phyloP scores from a whole-genome alignment of 1,140 invertebrate genomes.

The Trachymyrmex septentrionalis region DNA sequence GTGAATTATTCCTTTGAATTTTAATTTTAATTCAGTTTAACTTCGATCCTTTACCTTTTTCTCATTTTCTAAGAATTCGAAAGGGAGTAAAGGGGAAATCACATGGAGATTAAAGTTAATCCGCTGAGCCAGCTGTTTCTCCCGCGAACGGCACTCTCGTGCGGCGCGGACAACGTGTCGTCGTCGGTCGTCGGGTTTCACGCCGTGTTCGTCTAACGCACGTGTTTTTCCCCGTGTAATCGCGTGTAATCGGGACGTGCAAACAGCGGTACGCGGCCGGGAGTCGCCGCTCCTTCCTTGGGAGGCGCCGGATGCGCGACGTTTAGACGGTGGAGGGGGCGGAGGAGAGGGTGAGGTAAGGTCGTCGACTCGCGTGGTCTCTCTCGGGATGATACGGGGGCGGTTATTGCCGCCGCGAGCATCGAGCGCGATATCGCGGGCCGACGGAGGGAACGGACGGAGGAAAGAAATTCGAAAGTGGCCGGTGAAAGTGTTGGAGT shows the following conservation, averaged over 20 bases:
- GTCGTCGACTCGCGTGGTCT: constrained; percentile 57
- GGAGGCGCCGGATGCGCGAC: neutral
- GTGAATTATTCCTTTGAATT: no score
- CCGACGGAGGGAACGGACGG: constrained; percentile 8
- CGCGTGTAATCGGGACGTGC: neutral
- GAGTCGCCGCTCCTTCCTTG: neutral
- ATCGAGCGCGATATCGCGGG: constrained; percentile 3
- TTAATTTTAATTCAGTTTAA: no score
- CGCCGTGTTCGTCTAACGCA: constrained; percentile 62
- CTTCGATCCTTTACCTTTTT: no score
- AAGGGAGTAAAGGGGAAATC: no score
- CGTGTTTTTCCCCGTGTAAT: constrained; percentile 37
- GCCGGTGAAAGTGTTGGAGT: constrained; percentile 81
- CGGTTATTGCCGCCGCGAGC: neutral
- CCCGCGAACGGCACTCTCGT: neutral
- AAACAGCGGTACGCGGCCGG: constrained; percentile 9
- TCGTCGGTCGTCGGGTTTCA: constrained; percentile 27
- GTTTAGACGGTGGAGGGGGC: constrained; percentile 16
- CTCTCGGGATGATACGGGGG: constrained; percentile 12
- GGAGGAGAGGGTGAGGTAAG: constrained; percentile 43
- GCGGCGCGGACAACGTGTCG: neutral
- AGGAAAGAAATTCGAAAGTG: constrained; percentile 84
- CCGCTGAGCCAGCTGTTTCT: neutral
- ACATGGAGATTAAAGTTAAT: no score
- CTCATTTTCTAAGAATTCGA: no score